Evolutionary conservation across 2,888 invertebrate species (phyloP), one percentile per base, ranked within the genome.

Genomic region (Stictocephala bisonia): DNA sequence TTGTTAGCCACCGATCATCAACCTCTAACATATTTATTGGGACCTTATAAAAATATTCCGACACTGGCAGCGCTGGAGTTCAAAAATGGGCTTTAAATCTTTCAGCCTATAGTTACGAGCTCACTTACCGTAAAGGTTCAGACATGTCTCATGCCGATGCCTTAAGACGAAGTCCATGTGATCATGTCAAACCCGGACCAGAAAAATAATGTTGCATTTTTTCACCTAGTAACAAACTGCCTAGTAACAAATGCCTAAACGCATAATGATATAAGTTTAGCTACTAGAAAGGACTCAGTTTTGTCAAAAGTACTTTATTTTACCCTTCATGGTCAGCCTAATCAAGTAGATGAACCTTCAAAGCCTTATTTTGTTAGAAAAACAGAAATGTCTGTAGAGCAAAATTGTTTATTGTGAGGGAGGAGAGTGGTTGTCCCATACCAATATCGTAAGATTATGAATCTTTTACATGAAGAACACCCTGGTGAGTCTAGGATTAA

Each of bases 11-110:
- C 79, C 1, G 81, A 82, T 71, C 81, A 81, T 58, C 80, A 80
- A 72, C 84, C 85, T 0, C 75, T 86, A 27, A 80, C 82, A 60
- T 78, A 76, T 9, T 81, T 82, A 40, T 82, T 82, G 66, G 76
- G 75, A 26, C 78, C 76, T 13, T 1, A 20, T 20, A 67, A 67
- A 31, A 35, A 22, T 27, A 35, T 72, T 7, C 72, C 66, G 0
- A 48, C 44, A 20, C 44, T 66, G 13, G 72, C 66, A 22, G 66
- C 51, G 67, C 68, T 35, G 40, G 68, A 13, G 26, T 68, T n/a
- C 68, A 68, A 22, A 40, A 64, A 15, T 72, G 64, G 72, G 58
- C 48, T 9, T 11, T 72, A 1, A 72, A 48, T 15, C 27, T 72
- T 1, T 66, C 64, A 2, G 56, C 72, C 2, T 72, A 72, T 31